phyloP scores from a whole-genome alignment of 2,113 vertebrate genomes.

The Synchiropus splendidus region DNA sequence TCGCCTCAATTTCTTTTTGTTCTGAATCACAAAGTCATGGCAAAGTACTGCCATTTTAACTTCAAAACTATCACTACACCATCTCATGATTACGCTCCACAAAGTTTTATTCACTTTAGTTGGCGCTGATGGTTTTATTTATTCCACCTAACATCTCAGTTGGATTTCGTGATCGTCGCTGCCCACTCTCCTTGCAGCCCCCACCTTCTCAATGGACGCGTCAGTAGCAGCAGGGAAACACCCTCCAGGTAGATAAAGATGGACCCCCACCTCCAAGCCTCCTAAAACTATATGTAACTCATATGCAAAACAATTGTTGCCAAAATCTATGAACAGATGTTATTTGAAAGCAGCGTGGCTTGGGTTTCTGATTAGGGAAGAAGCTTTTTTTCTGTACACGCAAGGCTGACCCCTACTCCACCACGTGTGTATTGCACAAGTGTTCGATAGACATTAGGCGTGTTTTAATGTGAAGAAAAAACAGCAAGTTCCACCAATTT shows the following conservation, averaged over 20 bases:
- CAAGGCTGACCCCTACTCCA: conserved; percentile 36
- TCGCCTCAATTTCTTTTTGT: conserved; percentile 18
- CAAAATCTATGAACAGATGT: conserved; percentile 62
- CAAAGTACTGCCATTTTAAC: too few relatives aligned
- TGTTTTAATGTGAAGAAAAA: too few relatives aligned
- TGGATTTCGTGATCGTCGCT: too few relatives aligned
- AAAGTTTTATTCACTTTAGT: too few relatives aligned
- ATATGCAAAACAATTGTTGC: conserved; percentile 62
- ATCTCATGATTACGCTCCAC: too few relatives aligned
- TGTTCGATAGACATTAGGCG: too few relatives aligned
- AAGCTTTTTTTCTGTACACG: conserved; percentile 7
- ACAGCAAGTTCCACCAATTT: too few relatives aligned
- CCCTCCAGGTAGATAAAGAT: conserved; percentile 31
- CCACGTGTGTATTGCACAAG: conserved; percentile 22
- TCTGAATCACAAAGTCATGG: too few relatives aligned
- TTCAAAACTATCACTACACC: background rate
- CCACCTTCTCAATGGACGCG: conserved; percentile 13
- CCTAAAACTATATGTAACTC: conserved; percentile 38
- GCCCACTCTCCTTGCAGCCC: background rate
- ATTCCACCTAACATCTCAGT: too few relatives aligned
- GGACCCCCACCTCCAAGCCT: conserved; percentile 5
- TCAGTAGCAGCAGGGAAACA: conserved; percentile 28
- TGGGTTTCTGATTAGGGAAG: conserved; percentile 54
- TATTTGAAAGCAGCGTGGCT: conserved; percentile 67
- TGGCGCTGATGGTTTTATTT: too few relatives aligned